Conservation (phyloP, 2,113 vertebrate species). For the Propithecus coquereli region DNA sequence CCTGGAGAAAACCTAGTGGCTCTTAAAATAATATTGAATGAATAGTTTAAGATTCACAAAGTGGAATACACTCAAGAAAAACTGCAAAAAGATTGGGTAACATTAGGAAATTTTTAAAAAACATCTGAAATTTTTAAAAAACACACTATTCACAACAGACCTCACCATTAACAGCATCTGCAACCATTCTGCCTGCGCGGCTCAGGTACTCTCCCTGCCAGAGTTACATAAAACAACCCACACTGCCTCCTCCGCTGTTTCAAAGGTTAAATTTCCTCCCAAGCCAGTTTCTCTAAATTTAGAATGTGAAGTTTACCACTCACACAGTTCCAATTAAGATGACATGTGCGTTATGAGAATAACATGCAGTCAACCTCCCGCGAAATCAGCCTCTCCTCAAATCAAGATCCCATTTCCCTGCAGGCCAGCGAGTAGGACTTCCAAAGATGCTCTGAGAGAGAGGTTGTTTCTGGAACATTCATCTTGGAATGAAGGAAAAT, state of each 20-base stretch:
- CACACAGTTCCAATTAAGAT: conserved; percentile 43
- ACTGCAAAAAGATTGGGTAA: not conserved
- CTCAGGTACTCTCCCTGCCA: not conserved
- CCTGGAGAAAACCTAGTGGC: not conserved
- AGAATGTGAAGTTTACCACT: conserved; percentile 25
- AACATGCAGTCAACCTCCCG: conserved; percentile 33
- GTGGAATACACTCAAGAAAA: not conserved
- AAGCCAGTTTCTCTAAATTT: conserved; percentile 47
- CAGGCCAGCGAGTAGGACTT: not conserved
- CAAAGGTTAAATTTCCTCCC: conserved; percentile 44
- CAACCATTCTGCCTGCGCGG: not conserved
- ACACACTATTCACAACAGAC: not conserved
- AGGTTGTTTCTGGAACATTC: conserved; percentile 59
- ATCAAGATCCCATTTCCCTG: not conserved
- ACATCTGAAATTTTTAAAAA: not conserved
- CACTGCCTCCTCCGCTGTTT: not conserved
- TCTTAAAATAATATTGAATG: not conserved
- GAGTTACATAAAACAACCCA: not conserved
- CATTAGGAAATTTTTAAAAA: not conserved
- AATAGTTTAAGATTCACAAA: not conserved
- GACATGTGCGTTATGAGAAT: conserved; percentile 54
- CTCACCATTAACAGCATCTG: not conserved
- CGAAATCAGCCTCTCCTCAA: conserved; percentile 38
- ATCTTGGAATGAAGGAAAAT: conserved; percentile 16
- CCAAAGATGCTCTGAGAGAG: not conserved